phyloP scores from a whole-genome alignment of 1,140 invertebrate genomes.

The Dufourea novaeangliae region DNA sequence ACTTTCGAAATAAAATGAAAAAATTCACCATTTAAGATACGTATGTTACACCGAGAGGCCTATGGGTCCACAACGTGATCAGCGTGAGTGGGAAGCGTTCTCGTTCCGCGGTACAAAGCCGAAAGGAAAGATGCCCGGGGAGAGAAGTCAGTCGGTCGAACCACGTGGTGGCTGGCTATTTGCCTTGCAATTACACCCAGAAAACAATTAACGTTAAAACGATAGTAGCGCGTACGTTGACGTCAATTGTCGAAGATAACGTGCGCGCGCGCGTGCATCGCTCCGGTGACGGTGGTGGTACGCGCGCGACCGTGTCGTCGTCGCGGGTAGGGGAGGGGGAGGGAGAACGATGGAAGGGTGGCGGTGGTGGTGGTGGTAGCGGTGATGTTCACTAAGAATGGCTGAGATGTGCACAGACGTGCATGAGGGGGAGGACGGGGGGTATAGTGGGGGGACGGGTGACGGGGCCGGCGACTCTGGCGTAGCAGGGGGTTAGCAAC shows the following conservation, averaged over 20 bases:
- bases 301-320: background rate
- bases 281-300: background rate
- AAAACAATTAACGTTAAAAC: constrained; percentile 65
- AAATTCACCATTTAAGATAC: too few relatives aligned
- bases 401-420: constrained; percentile 38
- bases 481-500: constrained; percentile 68
- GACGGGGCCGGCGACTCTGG: constrained; percentile 38
- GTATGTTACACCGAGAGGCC: too few relatives aligned
- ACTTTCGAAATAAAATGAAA: too few relatives aligned
- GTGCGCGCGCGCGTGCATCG: constrained; percentile 45
- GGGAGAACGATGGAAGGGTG: constrained; percentile 2
- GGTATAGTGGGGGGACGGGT: constrained; percentile 3
- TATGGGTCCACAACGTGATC: too few relatives aligned
- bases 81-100: background rate
- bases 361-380: constrained; percentile 7
- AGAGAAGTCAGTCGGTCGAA: background rate
- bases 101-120: too few relatives aligned
- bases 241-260: constrained; percentile 76
- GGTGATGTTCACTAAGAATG: constrained; percentile 61
- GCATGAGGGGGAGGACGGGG: constrained; percentile 25
- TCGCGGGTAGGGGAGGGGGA: background rate
- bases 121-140: background rate
- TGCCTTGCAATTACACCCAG: constrained; percentile 60
- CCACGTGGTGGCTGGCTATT: constrained; percentile 58
- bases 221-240: constrained; percentile 65